Evolutionary conservation across 53 echinoderm and acorn worm species (phyloP), one percentile per base, ranked within the genome.

Genomic region (Hippasteria phrygiana): DNA sequence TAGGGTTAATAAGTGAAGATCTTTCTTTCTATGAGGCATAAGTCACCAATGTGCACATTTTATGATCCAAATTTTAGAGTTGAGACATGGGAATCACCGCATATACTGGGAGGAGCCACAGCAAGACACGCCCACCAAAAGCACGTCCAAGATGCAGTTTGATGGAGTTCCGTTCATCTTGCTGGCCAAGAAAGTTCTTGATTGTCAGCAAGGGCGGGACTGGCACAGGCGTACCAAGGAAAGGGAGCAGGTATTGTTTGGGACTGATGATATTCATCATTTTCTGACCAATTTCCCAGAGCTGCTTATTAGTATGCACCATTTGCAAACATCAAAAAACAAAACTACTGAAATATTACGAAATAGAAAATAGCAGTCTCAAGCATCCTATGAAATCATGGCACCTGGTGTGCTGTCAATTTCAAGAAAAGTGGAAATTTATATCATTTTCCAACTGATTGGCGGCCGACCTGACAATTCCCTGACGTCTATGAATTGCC

Each of bases 121-220:
- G 35, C 81, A 81, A 29, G 81, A 65, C 62, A 80, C 80, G 31
- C 78, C 56, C 17, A 20, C 38, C 24, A 82, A 66, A 31, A 66
- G 66, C 31, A 1, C 38, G 7, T 85, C 85, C 9, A 70, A 4
- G 28, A 85, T 85, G 17, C 28, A 85, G 35, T 85, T 70, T 85
- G 85, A 85, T 33, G 85, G 85, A n/a, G 85, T 85, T 71, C 85
- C 85, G 3, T 85, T 85, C 85, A 85, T 85, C 36, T 24, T 85
- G 71, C 53, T 85, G 36, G 85, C 85, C 37, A 85, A 71, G 85
- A 85, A 54, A 65, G 85, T 85, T 38, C 85, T 85, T 0, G 85
- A 71, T 34, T 85, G 85, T 34, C 70, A 85, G 50, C 85, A 85
- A 20, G 71, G 70, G n/a, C 31, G 71, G 35, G 54, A 50, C 11